phyloP scores from a whole-genome alignment of 2,797 vertebrate genomes.

The Oreochromis grahami region DNA sequence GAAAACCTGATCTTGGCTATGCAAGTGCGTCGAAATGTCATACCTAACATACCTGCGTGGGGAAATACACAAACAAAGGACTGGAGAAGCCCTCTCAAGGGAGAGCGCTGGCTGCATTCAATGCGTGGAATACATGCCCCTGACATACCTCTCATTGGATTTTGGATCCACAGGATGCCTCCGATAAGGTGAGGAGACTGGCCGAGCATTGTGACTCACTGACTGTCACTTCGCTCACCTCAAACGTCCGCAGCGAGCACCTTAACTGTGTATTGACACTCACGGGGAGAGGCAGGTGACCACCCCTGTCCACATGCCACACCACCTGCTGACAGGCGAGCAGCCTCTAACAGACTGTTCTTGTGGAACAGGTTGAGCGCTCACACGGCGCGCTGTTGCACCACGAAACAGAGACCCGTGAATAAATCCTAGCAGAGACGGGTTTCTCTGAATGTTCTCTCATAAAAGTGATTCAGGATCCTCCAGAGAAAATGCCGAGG shows the following conservation, averaged over 20 bases:
- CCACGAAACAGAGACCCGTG: background rate
- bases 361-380: constrained; percentile 1
- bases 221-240: background rate
- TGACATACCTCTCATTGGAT: constrained; percentile 77
- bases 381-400: constrained; percentile 19
- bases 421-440: background rate
- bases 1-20: constrained; percentile 21
- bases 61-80: background rate
- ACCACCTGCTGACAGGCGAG: constrained; percentile 54
- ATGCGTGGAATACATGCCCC: background rate
- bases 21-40: constrained; percentile 17
- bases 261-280: background rate
- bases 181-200: constrained; percentile 75
- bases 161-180: constrained; percentile 77
- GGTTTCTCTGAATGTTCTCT: background rate
- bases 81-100: background rate
- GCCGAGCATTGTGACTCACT: constrained; percentile 62
- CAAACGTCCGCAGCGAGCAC: background rate
- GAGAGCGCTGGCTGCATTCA: background rate
- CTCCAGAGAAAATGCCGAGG: background rate
- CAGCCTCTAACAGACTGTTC: background rate
- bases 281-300: background rate
- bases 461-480: background rate
- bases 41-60: constrained; percentile 34
- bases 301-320: constrained; percentile 38